Conservation (phyloP, 2,797 vertebrate species). For the Lacerta bilineata region DNA sequence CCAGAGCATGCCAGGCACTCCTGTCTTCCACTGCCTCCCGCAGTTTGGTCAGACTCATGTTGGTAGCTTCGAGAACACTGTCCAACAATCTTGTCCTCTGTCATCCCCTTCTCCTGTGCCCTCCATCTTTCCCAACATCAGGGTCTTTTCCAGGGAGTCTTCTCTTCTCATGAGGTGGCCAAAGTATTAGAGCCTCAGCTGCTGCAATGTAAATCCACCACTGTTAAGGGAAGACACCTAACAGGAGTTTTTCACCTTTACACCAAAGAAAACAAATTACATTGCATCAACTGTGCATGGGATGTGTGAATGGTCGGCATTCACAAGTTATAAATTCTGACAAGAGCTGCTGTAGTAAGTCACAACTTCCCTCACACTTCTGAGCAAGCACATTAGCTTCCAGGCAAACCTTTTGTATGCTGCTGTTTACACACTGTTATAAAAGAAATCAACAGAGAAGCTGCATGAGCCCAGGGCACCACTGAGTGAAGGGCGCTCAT, state of each 20-base stretch:
- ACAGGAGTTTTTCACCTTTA: conserved; percentile 26
- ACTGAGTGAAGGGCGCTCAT: too few species aligned
- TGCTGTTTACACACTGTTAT: neutral
- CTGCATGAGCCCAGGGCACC: too few species aligned
- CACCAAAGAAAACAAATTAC: conserved; percentile 30
- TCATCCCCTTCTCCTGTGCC: too few species aligned
- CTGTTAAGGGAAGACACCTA: neutral
- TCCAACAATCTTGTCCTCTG: too few species aligned
- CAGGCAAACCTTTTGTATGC: neutral
- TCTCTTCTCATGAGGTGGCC: too few species aligned
- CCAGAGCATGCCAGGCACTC: too few species aligned
- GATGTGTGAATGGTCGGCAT: neutral
- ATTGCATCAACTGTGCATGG: conserved; percentile 10
- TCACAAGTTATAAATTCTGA: conserved; percentile 45
- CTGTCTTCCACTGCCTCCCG: too few species aligned
- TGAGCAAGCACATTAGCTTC: conserved; percentile 18
- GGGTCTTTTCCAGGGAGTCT: too few species aligned
- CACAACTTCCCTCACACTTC: conserved; percentile 40
- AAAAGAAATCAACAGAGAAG: neutral
- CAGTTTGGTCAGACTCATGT: too few species aligned
- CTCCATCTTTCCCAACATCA: too few species aligned
- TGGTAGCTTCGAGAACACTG: too few species aligned
- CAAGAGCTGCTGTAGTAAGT: conserved; percentile 38
- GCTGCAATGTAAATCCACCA: conserved; percentile 17
- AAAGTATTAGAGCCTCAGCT: too few species aligned